phyloP scores from a whole-genome alignment of 1,140 invertebrate genomes.

The Drosophila quadrilineata region DNA sequence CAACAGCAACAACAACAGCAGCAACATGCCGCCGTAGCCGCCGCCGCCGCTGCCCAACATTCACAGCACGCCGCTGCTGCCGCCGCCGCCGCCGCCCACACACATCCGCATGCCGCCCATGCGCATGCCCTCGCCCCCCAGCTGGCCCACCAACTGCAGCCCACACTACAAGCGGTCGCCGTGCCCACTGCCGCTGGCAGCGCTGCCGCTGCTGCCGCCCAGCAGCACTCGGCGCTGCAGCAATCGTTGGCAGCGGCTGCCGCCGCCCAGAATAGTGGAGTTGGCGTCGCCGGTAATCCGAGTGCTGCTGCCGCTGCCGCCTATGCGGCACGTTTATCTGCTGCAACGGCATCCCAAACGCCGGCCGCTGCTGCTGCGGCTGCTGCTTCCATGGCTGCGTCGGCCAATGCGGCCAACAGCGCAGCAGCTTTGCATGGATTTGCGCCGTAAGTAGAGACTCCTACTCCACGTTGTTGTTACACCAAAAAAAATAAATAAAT shows the following conservation, averaged over 20 bases:
- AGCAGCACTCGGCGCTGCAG: conserved; percentile 56
- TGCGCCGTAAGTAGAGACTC: conserved; percentile 88
- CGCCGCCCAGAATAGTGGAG: conserved; percentile 52
- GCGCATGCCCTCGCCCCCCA: conserved; percentile 56
- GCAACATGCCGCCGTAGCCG: conserved; percentile 48
- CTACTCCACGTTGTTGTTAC: conserved; percentile 45
- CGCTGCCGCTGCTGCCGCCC: conserved; percentile 53
- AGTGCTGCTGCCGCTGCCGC: conserved; percentile 68
- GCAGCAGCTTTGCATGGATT: conserved; percentile 88
- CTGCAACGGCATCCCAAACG: conserved; percentile 83
- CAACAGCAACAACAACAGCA: conserved; percentile 65
- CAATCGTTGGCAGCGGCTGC: conserved; percentile 63
- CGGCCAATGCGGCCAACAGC: conserved; percentile 86
- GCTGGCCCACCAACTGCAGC: conserved; percentile 53
- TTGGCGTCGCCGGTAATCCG: conserved; percentile 48
- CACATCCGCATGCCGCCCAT: conserved; percentile 52
- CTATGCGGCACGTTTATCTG: conserved; percentile 83
- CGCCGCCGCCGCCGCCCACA: conserved; percentile 51
- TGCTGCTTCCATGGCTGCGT: conserved; percentile 84
- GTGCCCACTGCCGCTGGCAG: conserved; percentile 56
- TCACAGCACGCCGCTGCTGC: conserved; percentile 52
- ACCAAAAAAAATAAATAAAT: conserved; percentile 16
- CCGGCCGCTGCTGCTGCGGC: conserved; percentile 84
- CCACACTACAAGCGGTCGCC: conserved; percentile 54
- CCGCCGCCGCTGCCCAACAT: conserved; percentile 58